Evolutionary conservation across 2,797 vertebrate genomes (phyloP), one percentile per base, ranked within the genome.

Genomic region (Iguana delicatissima): DNA sequence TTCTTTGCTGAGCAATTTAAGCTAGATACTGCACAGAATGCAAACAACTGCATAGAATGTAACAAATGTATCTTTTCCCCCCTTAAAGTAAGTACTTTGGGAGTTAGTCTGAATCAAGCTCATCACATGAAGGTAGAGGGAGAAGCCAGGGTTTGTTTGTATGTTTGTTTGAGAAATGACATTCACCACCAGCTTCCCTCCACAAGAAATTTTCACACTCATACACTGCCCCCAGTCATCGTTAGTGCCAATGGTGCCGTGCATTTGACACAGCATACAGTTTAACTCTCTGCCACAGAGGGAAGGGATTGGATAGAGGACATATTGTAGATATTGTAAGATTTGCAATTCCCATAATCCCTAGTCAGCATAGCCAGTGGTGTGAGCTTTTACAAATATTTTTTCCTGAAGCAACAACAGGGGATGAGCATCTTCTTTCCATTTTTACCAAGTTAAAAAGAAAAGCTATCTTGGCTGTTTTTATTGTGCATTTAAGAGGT

Each of bases 361-460:
- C 32, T 29, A 69, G 64, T 29, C 64, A 67, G 26, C 26, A 67
- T 67, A 67, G 67, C 67, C 67, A 69, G 2, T 32, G 29, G 32
- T 32, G 67, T 32, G 29, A 10, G 67, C 67, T 69, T 10, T 29
- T 69, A 69, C 29, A 35, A 69, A 72, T 88, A 38, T 22, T 22
- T 2, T 69, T 80, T 80, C 59, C 32, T 24, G 6, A 87, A 20
- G 42, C 38, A 12, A 46, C 52, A 64, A 12, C 62, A 55, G 46
- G 24, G 35, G 22, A 46, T 62, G 57, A n/a, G 13, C 14, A 73
- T 50, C 52, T 73, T 9, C 85, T 64, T 52, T 77, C 6, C 6
- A 26, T 67, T 88, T 57, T 72, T 91, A 79, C 50, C 29, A 20
- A 88, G 62, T 62, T 46, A 79, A 80, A 80, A 91, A 84, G 64